phyloP scores from a whole-genome alignment of 2,888 invertebrate species.

The Callyntrura sp. region DNA sequence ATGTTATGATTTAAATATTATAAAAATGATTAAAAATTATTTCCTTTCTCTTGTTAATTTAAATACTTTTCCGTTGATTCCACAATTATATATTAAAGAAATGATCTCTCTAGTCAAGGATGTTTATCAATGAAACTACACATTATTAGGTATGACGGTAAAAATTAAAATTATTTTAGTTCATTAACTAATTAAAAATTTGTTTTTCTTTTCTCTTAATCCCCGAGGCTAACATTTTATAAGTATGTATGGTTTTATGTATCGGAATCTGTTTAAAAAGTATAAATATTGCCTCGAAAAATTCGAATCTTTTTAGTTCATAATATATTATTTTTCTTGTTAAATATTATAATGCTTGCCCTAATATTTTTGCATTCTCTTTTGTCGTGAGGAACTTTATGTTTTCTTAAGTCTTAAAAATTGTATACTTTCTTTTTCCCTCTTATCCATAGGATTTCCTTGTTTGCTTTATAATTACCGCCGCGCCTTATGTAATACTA shows the following conservation, averaged over 20 bases:
- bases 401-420: conserved; percentile 61
- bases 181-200: conserved; percentile 51
- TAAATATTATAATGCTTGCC: conserved; percentile 49
- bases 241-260: conserved; percentile 12
- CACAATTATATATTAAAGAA: not conserved
- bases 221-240: conserved; percentile 29
- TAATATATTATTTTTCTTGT: conserved; percentile 39
- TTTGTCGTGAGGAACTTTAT: conserved; percentile 63
- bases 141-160: not conserved
- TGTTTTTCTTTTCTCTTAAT: conserved; percentile 12
- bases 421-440: conserved; percentile 53
- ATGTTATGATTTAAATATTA: not conserved
- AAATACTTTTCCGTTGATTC: conserved; percentile 32
- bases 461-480: too few relatives aligned
- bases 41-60: not conserved
- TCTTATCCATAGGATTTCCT: too few relatives aligned
- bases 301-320: conserved; percentile 53
- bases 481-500: too few relatives aligned
- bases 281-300: conserved; percentile 65
- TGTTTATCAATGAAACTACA: not conserved
- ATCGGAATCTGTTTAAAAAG: conserved; percentile 50
- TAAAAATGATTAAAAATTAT: conserved; percentile 43
- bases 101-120: too few relatives aligned
- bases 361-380: conserved; percentile 66
- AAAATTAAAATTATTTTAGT: conserved; percentile 54